Base-by-base conservation (phyloP, 2,113 vertebrate genomes). In the Mustela lutreola region DNA sequence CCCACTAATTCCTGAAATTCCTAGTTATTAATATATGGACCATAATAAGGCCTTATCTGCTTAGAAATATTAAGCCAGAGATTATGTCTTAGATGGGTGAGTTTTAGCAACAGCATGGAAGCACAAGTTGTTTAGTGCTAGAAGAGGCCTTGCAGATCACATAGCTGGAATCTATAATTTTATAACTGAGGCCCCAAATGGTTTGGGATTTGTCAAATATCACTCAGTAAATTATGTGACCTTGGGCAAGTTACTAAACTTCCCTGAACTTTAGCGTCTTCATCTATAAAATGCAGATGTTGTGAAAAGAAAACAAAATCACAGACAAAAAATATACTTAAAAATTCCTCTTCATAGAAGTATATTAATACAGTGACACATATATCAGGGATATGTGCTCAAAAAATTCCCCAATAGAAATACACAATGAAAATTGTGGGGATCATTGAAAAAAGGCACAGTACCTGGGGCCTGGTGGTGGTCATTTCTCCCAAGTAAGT, bases 231-330 rank as follows among this genome's bases (percentile, higher is more conserved):
- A 14, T 67, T 81, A 63, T 33, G 58, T 67, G 88, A 28, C 26
- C n/a, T 58, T 58, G 31, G 81, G 21, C 31, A 75, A 75, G 75
- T 58, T 87, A 85, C 12, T 79, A 62, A 80, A 71, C 33, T 90
- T 85, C 73, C 76, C 45, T 80, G 22, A 83, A 22, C 45, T 86
- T 86, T 83, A 96, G 42, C 42, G 24, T 33, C 56, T 86, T 81
- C 45, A 63, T 12, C 73, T 58, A 39, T 42, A 93, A 85, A 90
- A 63, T 63, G 28, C 16, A 73, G 21, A 53, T 53, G 28, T 53
- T 53, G 31, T 87, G 26, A 85, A 96, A 85, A 78, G 67, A 76
- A 50, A 91, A 45, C 73, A 87, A 88, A 89, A 83, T 62, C 50
- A 79, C 21, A 21, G 8, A 78, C 50, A 94, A 89, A 90, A 84